Conservation (phyloP, 2,113 vertebrate species). For the Otus sunia region DNA sequence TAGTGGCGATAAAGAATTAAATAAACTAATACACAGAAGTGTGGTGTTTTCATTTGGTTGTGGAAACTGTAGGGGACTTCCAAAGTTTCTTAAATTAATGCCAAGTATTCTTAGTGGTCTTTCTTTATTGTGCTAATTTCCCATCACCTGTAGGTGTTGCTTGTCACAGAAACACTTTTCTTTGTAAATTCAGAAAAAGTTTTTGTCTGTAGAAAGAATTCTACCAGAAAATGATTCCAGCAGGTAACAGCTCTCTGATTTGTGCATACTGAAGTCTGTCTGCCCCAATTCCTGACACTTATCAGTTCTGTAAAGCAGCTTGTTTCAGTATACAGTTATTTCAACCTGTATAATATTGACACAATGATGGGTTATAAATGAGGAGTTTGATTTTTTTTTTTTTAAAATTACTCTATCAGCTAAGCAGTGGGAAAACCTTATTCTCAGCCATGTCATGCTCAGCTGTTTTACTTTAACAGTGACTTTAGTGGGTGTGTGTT, state of each 20-base stretch:
- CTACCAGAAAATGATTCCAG: not conserved
- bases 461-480: not conserved
- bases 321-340: not conserved
- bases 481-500: not conserved
- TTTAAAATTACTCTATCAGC: not conserved
- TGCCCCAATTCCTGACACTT: not conserved
- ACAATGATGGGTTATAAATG: not conserved
- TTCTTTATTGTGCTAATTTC: not conserved
- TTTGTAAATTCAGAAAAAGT: not conserved
- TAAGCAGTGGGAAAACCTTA: not conserved
- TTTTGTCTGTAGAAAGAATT: not conserved
- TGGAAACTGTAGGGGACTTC: not conserved
- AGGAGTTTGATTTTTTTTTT: not conserved
- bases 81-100: not conserved
- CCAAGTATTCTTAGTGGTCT: not conserved
- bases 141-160: not conserved
- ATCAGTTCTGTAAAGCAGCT: not conserved
- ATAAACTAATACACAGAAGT: conserved; percentile 48
- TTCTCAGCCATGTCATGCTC: not conserved
- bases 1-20: conserved; percentile 43
- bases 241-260: not conserved
- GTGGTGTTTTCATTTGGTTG: not conserved
- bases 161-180: not conserved
- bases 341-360: not conserved
- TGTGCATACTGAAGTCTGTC: not conserved